Conservation (phyloP, 2,888 invertebrate genomes). For the Peribatodes rhomboidaria region DNA sequence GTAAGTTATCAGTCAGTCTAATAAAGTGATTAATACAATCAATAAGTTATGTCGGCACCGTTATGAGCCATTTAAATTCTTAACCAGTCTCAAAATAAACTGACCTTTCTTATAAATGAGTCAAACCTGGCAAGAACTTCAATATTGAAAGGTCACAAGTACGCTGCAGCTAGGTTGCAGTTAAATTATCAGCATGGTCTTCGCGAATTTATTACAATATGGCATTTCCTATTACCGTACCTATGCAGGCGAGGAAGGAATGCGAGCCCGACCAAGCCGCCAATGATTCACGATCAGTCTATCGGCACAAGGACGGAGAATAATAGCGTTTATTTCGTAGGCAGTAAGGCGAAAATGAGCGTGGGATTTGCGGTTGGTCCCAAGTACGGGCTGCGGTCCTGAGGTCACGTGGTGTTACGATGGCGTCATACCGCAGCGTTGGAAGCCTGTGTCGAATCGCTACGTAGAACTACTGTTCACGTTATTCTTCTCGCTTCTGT, state of each 20-base stretch:
- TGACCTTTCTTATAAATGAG: conserved; percentile 26
- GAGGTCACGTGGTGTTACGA: conserved; percentile 71
- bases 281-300: conserved; percentile 70
- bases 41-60: conserved; percentile 6
- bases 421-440: conserved; percentile 72
- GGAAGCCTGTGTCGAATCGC: conserved; percentile 36
- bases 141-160: conserved; percentile 48
- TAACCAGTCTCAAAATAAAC: conserved; percentile 16
- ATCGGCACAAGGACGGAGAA: conserved; percentile 35
- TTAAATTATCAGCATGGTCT: conserved; percentile 62
- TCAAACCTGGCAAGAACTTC: conserved; percentile 35
- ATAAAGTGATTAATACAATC: conserved; percentile 10
- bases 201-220: conserved; percentile 71
- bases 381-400: conserved; percentile 55
- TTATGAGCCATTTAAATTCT: conserved; percentile 14
- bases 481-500: conserved; percentile 40
- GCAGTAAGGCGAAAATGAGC: conserved; percentile 32
- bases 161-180: conserved; percentile 55
- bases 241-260: conserved; percentile 74
- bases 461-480: conserved; percentile 39
- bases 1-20: conserved; percentile 8
- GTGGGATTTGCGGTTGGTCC: conserved; percentile 35
- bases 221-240: conserved; percentile 82
- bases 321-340: conserved; percentile 38
- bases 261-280: conserved; percentile 57